Conservation (phyloP, 2,797 vertebrate genomes). For the Yasuhikotakia modesta region DNA sequence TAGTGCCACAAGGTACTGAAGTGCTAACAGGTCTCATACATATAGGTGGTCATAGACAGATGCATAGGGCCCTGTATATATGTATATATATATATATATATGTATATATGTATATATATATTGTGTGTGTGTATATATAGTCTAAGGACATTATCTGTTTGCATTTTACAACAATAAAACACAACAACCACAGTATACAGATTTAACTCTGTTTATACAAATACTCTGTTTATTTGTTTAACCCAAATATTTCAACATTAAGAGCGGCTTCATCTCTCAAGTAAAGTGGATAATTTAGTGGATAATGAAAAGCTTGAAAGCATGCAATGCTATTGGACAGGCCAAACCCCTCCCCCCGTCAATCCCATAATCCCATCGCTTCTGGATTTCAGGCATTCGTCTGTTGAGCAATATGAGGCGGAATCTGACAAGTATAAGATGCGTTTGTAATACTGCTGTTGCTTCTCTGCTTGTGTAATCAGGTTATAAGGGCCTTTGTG, state of each 20-base stretch:
- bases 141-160: too few relatives aligned
- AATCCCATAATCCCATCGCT: not conserved
- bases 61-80: not conserved
- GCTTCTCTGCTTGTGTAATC: conserved; percentile 17
- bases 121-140: too few relatives aligned
- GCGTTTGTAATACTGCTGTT: not conserved
- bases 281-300: too few relatives aligned
- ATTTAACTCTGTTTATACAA: too few relatives aligned
- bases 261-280: too few relatives aligned
- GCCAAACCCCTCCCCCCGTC: not conserved
- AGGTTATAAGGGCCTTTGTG: not conserved
- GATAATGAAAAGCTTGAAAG: too few relatives aligned
- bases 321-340: too few relatives aligned
- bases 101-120: too few relatives aligned
- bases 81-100: too few relatives aligned
- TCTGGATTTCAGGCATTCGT: not conserved
- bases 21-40: not conserved
- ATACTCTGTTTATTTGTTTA: too few relatives aligned
- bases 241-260: too few relatives aligned
- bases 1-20: not conserved
- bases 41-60: not conserved
- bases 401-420: conserved; percentile 26
- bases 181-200: not conserved
- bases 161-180: too few relatives aligned
- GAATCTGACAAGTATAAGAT: conserved; percentile 11